Evolutionary conservation across 2,797 vertebrate species (phyloP).

Genomic region (Helarctos malayanus): DNA sequence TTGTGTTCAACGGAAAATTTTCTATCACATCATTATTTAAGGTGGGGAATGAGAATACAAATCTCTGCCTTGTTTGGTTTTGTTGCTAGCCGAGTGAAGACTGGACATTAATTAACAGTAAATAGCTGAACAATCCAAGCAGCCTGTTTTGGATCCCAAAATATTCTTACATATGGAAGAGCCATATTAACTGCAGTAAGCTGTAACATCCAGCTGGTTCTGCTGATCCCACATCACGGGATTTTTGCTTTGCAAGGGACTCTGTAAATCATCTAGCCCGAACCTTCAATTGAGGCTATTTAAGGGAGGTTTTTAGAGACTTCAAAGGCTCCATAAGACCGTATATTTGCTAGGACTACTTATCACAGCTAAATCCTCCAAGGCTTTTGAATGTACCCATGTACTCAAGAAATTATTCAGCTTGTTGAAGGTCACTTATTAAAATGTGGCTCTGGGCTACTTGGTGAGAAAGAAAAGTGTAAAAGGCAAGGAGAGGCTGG

Average conservation of each 20-base stretch:
- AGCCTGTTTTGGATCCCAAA: conserved; percentile 32
- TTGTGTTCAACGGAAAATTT: background rate
- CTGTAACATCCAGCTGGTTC: conserved; percentile 56
- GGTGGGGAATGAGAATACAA: background rate
- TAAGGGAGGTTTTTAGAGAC: conserved; percentile 78
- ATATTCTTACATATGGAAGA: conserved; percentile 52
- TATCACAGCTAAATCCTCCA: conserved; percentile 78
- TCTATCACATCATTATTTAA: conserved; percentile 20
- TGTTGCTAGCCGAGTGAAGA: background rate
- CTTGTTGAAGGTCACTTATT: conserved; percentile 81
- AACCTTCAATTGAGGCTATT: conserved; percentile 74
- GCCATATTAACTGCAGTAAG: conserved; percentile 20
- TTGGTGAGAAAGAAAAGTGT: conserved; percentile 53
- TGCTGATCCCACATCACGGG: conserved; percentile 67
- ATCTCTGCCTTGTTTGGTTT: conserved; percentile 34
- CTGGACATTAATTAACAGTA: background rate
- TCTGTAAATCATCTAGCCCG: conserved; percentile 64
- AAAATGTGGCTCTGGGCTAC: conserved; percentile 74
- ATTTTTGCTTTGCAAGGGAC: conserved; percentile 70
- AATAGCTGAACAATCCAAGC: background rate
- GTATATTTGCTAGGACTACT: conserved; percentile 69
- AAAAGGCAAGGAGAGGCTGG: background rate
- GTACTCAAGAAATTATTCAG: conserved; percentile 79
- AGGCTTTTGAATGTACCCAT: conserved; percentile 75
- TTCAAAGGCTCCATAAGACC: conserved; percentile 78